phyloP scores from a whole-genome alignment of 2,113 vertebrate species.

The Collichthys lucidus region DNA sequence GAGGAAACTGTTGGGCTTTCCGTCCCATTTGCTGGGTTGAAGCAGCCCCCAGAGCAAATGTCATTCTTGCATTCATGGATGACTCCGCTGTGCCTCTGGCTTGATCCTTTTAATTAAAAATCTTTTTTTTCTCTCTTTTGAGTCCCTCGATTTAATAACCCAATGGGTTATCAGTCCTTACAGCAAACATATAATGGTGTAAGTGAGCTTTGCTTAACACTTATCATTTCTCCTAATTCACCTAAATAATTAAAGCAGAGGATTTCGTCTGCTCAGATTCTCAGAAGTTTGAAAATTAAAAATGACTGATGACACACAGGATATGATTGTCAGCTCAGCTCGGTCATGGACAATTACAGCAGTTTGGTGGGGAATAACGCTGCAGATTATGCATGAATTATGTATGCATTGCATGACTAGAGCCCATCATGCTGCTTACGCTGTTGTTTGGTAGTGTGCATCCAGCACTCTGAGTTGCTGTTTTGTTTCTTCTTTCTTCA shows the following conservation, averaged over 20 bases:
- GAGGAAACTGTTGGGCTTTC: neutral
- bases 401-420: neutral
- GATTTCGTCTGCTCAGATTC: neutral
- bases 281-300: neutral
- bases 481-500: conserved; percentile 23
- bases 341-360: neutral
- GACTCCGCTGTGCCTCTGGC: conserved; percentile 27
- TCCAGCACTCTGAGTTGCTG: conserved; percentile 1
- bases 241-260: neutral
- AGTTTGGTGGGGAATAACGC: neutral
- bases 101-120: conserved; percentile 53
- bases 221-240: conserved; percentile 16
- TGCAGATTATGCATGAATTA: too few relatives aligned
- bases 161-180: conserved; percentile 1
- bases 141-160: conserved; percentile 35
- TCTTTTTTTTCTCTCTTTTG: neutral
- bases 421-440: conserved; percentile 20
- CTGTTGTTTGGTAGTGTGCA: conserved; percentile 15
- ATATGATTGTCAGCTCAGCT: neutral
- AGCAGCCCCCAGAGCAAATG: conserved; percentile 27
- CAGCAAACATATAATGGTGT: conserved; percentile 17
- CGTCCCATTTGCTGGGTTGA: conserved; percentile 16
- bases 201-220: conserved; percentile 12
- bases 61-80: conserved; percentile 14
- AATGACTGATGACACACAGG: neutral